Evolutionary conservation across 2,888 invertebrate genomes (phyloP), one percentile per base, ranked within the genome.

Genomic region (Mesoligia furuncula): DNA sequence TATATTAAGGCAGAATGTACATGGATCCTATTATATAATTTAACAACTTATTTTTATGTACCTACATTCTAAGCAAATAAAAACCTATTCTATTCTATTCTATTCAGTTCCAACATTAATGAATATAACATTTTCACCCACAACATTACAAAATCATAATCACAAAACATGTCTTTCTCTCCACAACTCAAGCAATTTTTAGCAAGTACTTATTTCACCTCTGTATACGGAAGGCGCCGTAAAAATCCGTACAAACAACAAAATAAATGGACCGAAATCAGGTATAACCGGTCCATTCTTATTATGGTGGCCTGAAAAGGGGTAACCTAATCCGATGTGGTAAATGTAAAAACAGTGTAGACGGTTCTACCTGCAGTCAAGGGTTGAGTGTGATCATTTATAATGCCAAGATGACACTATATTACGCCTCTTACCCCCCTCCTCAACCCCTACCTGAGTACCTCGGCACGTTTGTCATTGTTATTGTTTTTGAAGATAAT

Each of bases 361-460:
- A 91, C 87, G 87, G 83, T 88, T 73, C 80, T 75, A 87, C 88
- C 83, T 83, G 81, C 87, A 88, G 88, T 86, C 88, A 84, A 90
- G 91, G 93, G 91, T 89, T 88, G 90, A 91, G 91, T 87, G 86
- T 86, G 93, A 94, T 95, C 96, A 96, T 96, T 96, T 95, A 93
- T 97, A 93, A 96, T 91, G 92, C 91, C 94, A 93, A 95, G 95
- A 95, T 96, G 96, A 97, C 96, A 96, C 95, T 95, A 94, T 95
- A 96, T 96, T 96, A 96, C 84, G 80, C 76, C 24, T 54, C 65
- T 96, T 95, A 95, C 83, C 91, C 83, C 77, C 36, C 66, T 45
- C 24, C 27, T 51, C 65, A 61, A 59, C 67, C 64, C 73, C 81
- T 15, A 64, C 64, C 77, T 65, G 69, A 27, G 31, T 36, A 36